A percentile compares a stretch with the other conserved stretches of the same genome.
Evolutionary conservation across 1,140 invertebrate species (phyloP).

Genomic region (Drosophila subpulchrella): DNA sequence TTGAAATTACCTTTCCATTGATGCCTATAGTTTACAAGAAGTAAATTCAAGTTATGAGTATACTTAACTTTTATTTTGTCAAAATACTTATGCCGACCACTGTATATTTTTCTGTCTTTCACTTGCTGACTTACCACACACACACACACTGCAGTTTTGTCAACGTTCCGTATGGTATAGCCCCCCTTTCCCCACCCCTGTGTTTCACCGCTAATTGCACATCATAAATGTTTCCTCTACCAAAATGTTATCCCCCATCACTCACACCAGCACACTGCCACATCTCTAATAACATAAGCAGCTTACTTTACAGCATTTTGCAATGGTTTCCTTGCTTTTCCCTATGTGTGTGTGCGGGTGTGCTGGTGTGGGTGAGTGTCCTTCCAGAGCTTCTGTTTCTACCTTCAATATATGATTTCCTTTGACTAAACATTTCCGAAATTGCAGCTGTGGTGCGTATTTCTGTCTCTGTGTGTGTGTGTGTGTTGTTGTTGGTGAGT

Average conservation of each 20-base stretch:
- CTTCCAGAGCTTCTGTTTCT: slow-evolving; percentile 29
- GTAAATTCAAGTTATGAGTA: no score
- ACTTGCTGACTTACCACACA: slow-evolving; percentile 25
- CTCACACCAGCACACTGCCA: neutral
- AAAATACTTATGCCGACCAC: no score
- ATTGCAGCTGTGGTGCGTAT: slow-evolving; percentile 44
- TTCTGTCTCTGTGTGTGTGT: no score
- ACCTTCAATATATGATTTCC: slow-evolving; percentile 27
- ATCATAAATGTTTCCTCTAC: slow-evolving; percentile 55
- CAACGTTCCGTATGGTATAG: slow-evolving; percentile 16
- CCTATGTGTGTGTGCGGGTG: slow-evolving; percentile 6
- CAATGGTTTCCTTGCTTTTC: slow-evolving; percentile 18
- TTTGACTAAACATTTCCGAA: slow-evolving; percentile 54
- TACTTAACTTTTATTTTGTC: no score
- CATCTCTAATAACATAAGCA: slow-evolving; percentile 54
- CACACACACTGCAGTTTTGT: slow-evolving; percentile 24
- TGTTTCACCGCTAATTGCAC: slow-evolving; percentile 52
- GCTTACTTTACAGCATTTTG: slow-evolving; percentile 56
- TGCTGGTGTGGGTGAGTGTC: slow-evolving; percentile 13
- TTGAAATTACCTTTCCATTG: no score
- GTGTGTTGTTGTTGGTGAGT: slow-evolving; percentile 32
- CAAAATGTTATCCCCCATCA: slow-evolving; percentile 34
- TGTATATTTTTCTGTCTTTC: slow-evolving; percentile 37
- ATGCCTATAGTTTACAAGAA: no score
- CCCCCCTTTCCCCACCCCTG: neutral